phyloP scores from a whole-genome alignment of 2,797 vertebrate species.

The Percopsis omiscomaycus region DNA sequence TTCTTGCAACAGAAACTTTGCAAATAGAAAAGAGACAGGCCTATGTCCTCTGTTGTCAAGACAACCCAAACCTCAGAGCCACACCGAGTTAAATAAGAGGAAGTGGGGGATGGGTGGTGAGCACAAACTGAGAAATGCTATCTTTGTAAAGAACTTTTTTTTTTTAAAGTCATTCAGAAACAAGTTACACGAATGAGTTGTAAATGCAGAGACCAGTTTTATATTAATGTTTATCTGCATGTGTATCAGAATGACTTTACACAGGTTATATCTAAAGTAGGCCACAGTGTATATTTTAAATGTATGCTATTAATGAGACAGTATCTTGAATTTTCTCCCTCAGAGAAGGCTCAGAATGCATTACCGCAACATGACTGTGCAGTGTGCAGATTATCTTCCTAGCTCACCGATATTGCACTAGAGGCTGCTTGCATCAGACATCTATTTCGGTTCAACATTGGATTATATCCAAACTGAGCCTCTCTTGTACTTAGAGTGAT shows the following conservation, averaged over 20 bases:
- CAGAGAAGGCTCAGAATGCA: conserved; percentile 3
- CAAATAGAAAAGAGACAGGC: conserved; percentile 55
- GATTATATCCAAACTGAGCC: conserved; percentile 66
- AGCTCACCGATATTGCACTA: conserved; percentile 31
- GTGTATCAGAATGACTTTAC: too few relatives aligned
- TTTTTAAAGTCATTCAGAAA: conserved; percentile 14
- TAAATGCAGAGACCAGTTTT: background rate
- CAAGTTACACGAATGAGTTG: conserved; percentile 3
- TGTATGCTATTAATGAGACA: background rate
- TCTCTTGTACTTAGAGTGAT: conserved; percentile 55
- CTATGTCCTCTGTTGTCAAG: conserved; percentile 72
- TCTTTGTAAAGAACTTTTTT: conserved; percentile 23
- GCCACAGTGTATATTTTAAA: background rate
- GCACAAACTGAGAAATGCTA: conserved; percentile 53
- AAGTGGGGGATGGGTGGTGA: conserved; percentile 73
- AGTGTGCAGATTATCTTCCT: conserved; percentile 56
- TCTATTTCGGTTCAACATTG: conserved; percentile 65
- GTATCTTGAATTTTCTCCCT: background rate
- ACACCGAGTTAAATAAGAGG: conserved; percentile 71
- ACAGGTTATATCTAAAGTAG: too few relatives aligned
- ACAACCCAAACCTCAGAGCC: conserved; percentile 80
- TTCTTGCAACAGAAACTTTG: conserved; percentile 71
- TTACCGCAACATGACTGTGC: conserved; percentile 59
- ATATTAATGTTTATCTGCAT: too few relatives aligned
- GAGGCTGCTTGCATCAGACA: conserved; percentile 50